A percentile compares a stretch with the other conserved stretches of the same genome.
Evolutionary conservation across 2,797 vertebrate genomes (phyloP).

Genomic region (Pelodytes ibericus): DNA sequence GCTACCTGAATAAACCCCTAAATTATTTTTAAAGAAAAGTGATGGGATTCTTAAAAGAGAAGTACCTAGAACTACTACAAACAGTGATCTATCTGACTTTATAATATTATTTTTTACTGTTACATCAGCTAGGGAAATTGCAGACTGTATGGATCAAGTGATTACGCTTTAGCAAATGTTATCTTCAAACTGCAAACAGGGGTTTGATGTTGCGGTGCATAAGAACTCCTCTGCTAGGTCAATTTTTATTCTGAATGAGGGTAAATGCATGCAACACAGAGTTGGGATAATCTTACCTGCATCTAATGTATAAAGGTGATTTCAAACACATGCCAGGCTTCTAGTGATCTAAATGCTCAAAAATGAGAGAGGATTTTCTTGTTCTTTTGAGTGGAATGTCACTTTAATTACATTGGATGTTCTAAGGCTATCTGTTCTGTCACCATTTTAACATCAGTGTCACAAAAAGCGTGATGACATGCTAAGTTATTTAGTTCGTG

Average conservation of each 20-base stretch:
- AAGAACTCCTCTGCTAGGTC: too few relatives aligned
- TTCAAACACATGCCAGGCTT: slow-evolving; percentile 14
- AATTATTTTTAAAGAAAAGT: too few relatives aligned
- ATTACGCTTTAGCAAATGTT: too few relatives aligned
- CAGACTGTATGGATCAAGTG: not conserved
- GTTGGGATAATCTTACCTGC: not conserved
- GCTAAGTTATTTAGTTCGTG: slow-evolving; percentile 41
- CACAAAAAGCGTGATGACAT: slow-evolving; percentile 29
- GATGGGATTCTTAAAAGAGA: too few relatives aligned
- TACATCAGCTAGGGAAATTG: not conserved
- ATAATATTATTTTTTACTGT: too few relatives aligned
- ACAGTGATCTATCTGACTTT: too few relatives aligned
- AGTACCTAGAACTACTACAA: too few relatives aligned
- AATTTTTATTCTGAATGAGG: not conserved
- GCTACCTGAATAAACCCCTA: too few relatives aligned
- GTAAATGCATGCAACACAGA: not conserved
- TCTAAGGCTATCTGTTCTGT: slow-evolving; percentile 33
- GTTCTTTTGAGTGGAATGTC: slow-evolving; percentile 29
- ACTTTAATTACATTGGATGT: slow-evolving; percentile 42
- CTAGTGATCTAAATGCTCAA: not conserved
- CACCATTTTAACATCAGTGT: slow-evolving; percentile 27
- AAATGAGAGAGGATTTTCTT: slow-evolving; percentile 26
- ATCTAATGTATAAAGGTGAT: slow-evolving; percentile 11
- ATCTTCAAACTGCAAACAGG: too few relatives aligned
- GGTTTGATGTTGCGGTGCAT: not conserved